Evolutionary conservation across 2,888 invertebrate genomes (phyloP).

Genomic region (Auanema freiburgensis): DNA sequence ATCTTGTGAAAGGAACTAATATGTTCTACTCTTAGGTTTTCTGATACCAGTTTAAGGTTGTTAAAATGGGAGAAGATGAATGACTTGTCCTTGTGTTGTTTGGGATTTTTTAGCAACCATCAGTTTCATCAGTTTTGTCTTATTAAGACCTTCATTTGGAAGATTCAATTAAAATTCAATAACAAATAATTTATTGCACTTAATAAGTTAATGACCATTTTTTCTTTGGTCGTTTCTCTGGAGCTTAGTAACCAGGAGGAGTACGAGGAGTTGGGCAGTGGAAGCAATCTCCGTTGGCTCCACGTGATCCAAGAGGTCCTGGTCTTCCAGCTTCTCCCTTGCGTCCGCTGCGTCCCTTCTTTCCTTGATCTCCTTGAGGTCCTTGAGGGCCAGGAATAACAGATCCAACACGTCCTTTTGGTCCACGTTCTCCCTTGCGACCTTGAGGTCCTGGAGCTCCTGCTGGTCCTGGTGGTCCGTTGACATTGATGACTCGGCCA

Average conservation of each 20-base stretch:
- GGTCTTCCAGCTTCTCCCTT: slow-evolving; percentile 49
- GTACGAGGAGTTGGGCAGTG: slow-evolving; percentile 59
- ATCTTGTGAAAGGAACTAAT: too few species aligned
- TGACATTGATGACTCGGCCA: slow-evolving; percentile 49
- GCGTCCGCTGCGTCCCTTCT: slow-evolving; percentile 38
- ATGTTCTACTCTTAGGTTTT: too few species aligned
- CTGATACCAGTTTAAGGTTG: too few species aligned
- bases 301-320: slow-evolving; percentile 50
- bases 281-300: slow-evolving; percentile 52
- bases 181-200: too few species aligned
- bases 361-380: slow-evolving; percentile 50
- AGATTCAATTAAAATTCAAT: too few species aligned
- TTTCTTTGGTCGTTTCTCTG: too few species aligned
- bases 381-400: slow-evolving; percentile 52
- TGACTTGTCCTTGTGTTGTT: too few species aligned
- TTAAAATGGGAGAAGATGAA: too few species aligned
- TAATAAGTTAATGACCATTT: too few species aligned
- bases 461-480: slow-evolving; percentile 48
- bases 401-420: slow-evolving; percentile 51
- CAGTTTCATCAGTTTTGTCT: too few species aligned
- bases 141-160: too few species aligned
- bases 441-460: slow-evolving; percentile 51
- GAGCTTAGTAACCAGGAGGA: slow-evolving; percentile 52
- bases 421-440: slow-evolving; percentile 51
- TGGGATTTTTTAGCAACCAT: too few species aligned